These are phyloP conservation scores for Dolomedes plantarius DNA, from an alignment of 2,888 invertebrate genomes.

Conservation along the genomic window DNA sequence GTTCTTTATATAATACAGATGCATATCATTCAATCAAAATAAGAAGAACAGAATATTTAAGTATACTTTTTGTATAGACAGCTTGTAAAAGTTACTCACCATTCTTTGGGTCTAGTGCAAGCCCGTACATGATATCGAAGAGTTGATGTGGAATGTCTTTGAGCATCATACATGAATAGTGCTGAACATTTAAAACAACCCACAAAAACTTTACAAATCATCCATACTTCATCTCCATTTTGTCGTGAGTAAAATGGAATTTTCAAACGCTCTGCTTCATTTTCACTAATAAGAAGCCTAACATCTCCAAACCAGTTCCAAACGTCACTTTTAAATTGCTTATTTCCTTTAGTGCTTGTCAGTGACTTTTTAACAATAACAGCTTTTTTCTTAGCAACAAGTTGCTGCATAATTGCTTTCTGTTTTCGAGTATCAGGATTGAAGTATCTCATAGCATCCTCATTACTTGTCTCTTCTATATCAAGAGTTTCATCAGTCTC, in stretches of 20 bases:
- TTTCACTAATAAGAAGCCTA: constrained; percentile 32
- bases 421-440: constrained; percentile 59
- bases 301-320: constrained; percentile 69
- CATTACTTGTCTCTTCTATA: constrained; percentile 42
- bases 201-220: constrained; percentile 58
- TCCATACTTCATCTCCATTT: constrained; percentile 37
- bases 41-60: too few relatives aligned
- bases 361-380: constrained; percentile 36
- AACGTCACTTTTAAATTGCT: constrained; percentile 67
- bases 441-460: constrained; percentile 34
- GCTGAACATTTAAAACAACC: constrained; percentile 63
- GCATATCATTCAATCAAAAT: too few relatives aligned
- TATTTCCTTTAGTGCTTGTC: constrained; percentile 39
- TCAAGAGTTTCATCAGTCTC: constrained; percentile 3
- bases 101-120: constrained; percentile 61
- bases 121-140: constrained; percentile 52
- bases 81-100: too few relatives aligned
- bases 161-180: constrained; percentile 65
- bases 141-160: constrained; percentile 56
- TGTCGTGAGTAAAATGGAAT: constrained; percentile 43
- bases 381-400: constrained; percentile 49
- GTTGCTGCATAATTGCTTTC: constrained; percentile 56
- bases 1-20: too few relatives aligned
- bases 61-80: too few relatives aligned
- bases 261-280: constrained; percentile 46